These are phyloP conservation scores for Pyrgus malvae DNA, from an alignment of 2,888 invertebrate genomes.

Conservation along the genomic window DNA sequence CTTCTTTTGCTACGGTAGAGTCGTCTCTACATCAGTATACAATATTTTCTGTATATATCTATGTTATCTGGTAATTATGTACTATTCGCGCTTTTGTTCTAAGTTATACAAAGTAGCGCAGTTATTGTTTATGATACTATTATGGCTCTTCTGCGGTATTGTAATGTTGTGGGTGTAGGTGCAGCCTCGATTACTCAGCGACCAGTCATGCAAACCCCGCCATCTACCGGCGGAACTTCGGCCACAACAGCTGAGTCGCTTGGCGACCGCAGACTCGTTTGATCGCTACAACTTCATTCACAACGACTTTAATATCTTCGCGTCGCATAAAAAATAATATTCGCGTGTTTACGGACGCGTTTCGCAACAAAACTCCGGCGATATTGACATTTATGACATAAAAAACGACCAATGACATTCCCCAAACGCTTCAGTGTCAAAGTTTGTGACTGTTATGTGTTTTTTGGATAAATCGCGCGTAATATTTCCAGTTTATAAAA, in stretches of 20 bases:
- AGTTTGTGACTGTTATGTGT: slow-evolving; percentile 51
- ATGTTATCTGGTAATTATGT: too few relatives aligned
- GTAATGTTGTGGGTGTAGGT: slow-evolving; percentile 50
- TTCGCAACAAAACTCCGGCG: slow-evolving; percentile 1
- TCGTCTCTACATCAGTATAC: too few relatives aligned
- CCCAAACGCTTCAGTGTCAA: slow-evolving; percentile 53
- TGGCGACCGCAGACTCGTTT: slow-evolving; percentile 68
- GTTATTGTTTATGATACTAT: too few relatives aligned
- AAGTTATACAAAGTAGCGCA: too few relatives aligned
- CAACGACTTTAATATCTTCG: neutral
- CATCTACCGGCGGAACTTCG: slow-evolving; percentile 51
- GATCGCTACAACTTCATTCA: slow-evolving; percentile 52
- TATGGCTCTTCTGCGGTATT: neutral
- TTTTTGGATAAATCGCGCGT: slow-evolving; percentile 57
- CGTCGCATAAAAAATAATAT: slow-evolving; percentile 8
- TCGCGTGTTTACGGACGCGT: slow-evolving; percentile 1
- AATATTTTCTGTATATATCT: too few relatives aligned
- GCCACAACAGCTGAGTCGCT: slow-evolving; percentile 47
- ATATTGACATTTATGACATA: slow-evolving; percentile 1
- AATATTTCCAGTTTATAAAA: slow-evolving; percentile 38
- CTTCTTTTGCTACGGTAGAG: too few relatives aligned
- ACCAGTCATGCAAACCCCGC: slow-evolving; percentile 65
- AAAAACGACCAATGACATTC: slow-evolving; percentile 8
- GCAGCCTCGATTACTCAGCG: slow-evolving; percentile 69
- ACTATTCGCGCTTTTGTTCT: too few relatives aligned